Evolutionary conservation across 2,113 vertebrate species (phyloP).

Genomic region (Megalops atlanticus): DNA sequence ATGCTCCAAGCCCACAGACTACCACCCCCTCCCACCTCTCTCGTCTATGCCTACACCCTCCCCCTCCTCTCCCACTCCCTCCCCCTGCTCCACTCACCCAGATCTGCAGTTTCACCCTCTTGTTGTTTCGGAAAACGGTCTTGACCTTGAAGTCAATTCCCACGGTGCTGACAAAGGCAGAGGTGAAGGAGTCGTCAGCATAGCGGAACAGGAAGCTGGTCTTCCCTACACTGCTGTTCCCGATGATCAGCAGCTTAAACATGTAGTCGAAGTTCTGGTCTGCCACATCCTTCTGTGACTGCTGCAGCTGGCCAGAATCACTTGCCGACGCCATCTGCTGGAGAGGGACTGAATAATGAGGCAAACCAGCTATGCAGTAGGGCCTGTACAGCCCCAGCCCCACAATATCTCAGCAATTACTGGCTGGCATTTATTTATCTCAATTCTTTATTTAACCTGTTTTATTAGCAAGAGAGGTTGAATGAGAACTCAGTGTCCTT

Average conservation of each 20-base stretch:
- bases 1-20: too few relatives aligned
- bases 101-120: conserved; percentile 89
- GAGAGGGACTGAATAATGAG: neutral
- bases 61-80: neutral
- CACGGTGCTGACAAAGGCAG: conserved; percentile 88
- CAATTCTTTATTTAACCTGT: too few relatives aligned
- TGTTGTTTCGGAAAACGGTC: conserved; percentile 84
- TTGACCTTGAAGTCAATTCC: conserved; percentile 94
- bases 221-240: conserved; percentile 89
- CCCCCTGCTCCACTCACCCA: conserved; percentile 73
- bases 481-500: too few relatives aligned
- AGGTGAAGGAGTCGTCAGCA: conserved; percentile 85
- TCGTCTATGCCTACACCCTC: too few relatives aligned
- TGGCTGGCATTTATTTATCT: too few relatives aligned
- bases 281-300: conserved; percentile 72
- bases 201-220: conserved; percentile 90
- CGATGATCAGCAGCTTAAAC: conserved; percentile 88
- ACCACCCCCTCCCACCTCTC: too few relatives aligned
- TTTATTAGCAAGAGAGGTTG: too few relatives aligned
- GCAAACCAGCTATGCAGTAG: neutral
- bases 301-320: conserved; percentile 57
- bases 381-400: too few relatives aligned
- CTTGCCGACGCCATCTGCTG: conserved; percentile 77
- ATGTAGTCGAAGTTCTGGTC: conserved; percentile 94
- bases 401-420: too few relatives aligned